Base-by-base conservation (phyloP, 2,888 invertebrate species). In the Drosophila phalerata region DNA sequence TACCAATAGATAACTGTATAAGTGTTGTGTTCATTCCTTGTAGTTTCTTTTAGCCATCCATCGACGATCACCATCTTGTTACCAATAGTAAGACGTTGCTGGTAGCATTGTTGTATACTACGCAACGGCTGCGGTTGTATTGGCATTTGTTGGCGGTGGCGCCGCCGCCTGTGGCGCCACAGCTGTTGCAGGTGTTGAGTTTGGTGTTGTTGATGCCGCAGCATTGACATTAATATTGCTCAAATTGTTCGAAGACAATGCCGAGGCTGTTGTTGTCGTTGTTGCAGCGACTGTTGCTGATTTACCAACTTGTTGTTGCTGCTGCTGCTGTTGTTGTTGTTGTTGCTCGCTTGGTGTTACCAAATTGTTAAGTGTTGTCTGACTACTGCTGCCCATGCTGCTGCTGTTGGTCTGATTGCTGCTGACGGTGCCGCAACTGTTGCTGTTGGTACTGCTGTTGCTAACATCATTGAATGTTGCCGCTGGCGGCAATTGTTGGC, bases 51-150 rank as follows among this genome's bases (percentile, higher is more conserved):
- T 66, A 71, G 57, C 57, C 34, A 25, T 57, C 22, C 73, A 70
- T 73, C 61, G 56, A 77, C 57, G n/a, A 42, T 72, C 72, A 56
- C 45, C 77, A 58, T 56, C 77, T 40, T 57, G 57, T 66, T 80
- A 80, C 82, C 84, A 89, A 85, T 86, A 82, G 78, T 84, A 76
- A 34, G 79, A 79, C 69, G 81, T 65, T 63, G 77, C 85, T 81
- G 90, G 90, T 80, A 90, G 77, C 85, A 90, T 92, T 80, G 91
- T 85, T 70, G 88, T 91, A 80, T 92, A 92, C 92, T 92, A 92
- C 92, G 92, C 92, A 92, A 92, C 92, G 75, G 92, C 92, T 69
- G 92, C 92, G 37, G 92, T 92, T 63, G 92, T 92, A 72, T 91
- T 82, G 51, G 82, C 60, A 78, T 73, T 77, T 63, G 90, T 78